Conservation (phyloP, 2,113 vertebrate species). For the Heliornis fulica region DNA sequence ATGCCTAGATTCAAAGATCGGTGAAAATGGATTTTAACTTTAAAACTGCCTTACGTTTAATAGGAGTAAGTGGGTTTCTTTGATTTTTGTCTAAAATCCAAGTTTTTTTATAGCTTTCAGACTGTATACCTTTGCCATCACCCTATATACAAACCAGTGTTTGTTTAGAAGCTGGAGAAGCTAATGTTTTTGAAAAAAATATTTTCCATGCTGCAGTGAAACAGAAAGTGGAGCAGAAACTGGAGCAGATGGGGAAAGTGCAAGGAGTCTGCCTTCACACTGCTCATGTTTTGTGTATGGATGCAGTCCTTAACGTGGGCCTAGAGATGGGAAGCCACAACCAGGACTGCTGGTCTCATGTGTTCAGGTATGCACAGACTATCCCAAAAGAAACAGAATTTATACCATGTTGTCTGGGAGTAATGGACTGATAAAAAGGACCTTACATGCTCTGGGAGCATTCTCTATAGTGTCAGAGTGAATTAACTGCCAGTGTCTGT, state of each 20-base stretch:
- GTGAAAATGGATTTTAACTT: neutral
- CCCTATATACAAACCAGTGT: neutral
- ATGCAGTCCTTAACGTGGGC: constrained; percentile 88
- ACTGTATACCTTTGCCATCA: neutral
- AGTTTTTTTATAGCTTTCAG: neutral
- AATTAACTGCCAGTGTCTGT: neutral
- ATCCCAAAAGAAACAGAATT: neutral
- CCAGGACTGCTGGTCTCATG: constrained; percentile 89
- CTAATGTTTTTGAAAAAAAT: neutral
- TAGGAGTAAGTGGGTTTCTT: neutral
- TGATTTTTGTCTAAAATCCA: neutral
- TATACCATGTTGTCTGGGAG: neutral
- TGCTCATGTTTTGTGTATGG: constrained; percentile 90
- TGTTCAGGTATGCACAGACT: constrained; percentile 79
- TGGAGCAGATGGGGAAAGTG: constrained; percentile 87
- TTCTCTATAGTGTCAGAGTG: neutral
- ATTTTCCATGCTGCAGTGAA: constrained; percentile 77
- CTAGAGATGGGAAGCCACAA: constrained; percentile 93
- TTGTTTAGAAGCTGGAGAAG: neutral
- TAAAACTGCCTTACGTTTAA: neutral
- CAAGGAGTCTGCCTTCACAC: constrained; percentile 86
- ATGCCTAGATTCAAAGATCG: neutral
- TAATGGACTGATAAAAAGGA: neutral
- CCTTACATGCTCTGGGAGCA: neutral
- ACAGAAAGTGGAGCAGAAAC: constrained; percentile 87